Percentiles rank a stretch among this genome's conserved stretches.
These are phyloP conservation scores for Rhea americana DNA, from an alignment of 2,113 vertebrate genomes.

Conservation along the genomic window DNA sequence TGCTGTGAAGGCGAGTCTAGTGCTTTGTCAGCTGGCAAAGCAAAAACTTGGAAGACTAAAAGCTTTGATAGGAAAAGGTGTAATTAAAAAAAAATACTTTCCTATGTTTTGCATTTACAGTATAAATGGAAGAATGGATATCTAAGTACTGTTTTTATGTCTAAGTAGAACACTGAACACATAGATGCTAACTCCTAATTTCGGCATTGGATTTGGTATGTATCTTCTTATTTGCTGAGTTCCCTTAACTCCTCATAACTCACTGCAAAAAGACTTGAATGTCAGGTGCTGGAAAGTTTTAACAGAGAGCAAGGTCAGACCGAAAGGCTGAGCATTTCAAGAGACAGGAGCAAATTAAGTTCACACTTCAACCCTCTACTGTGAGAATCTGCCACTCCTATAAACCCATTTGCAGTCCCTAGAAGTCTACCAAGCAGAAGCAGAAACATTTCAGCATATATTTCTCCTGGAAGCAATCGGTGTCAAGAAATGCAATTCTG, in stretches of 20 bases:
- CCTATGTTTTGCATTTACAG: not conserved
- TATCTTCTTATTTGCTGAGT: not conserved
- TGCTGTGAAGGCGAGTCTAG: not conserved
- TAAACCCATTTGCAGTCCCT: not conserved
- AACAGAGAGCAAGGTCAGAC: conserved; percentile 17
- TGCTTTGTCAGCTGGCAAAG: not conserved
- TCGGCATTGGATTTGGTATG: not conserved
- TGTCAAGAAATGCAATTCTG: conserved; percentile 23
- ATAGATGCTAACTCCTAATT: not conserved
- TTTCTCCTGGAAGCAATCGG: conserved; percentile 14
- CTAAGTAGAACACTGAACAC: not conserved
- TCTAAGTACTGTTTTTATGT: not conserved
- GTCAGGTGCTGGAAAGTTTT: conserved; percentile 15
- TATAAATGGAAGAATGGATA: accelerated
- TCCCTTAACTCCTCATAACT: conserved; percentile 14
- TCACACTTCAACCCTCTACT: not conserved
- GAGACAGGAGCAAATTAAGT: conserved; percentile 34
- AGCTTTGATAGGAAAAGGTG: not conserved
- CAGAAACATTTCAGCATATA: not conserved
- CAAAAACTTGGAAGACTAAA: not conserved
- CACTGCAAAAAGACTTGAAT: not conserved
- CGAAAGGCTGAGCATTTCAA: not conserved
- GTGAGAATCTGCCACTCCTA: not conserved
- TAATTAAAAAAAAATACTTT: not conserved
- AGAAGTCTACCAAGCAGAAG: not conserved